Percentiles rank a stretch among this genome's conserved stretches.
These are phyloP conservation scores for Philopotamus ludificatus DNA, from an alignment of 1,140 invertebrate genomes.

Conservation along the genomic window DNA sequence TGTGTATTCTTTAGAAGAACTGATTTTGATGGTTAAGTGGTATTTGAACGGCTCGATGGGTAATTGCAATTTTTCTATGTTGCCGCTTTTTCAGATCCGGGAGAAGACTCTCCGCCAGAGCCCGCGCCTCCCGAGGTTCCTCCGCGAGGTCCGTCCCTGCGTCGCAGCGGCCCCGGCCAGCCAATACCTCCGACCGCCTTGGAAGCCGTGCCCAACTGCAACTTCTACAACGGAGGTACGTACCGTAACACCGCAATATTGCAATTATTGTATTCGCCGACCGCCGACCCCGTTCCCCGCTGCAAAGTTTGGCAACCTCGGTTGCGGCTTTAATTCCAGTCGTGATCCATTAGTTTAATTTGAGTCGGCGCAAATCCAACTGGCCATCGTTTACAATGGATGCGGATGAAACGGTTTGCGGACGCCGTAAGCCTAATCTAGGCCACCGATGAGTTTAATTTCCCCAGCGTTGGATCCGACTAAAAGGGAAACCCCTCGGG, in stretches of 20 bases:
- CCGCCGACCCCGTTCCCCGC: neutral
- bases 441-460: conserved; percentile 24
- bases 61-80: neutral
- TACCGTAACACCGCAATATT: too few relatives aligned
- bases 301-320: conserved; percentile 14
- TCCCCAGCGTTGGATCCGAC: conserved; percentile 20
- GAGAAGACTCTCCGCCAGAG: conserved; percentile 68
- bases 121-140: conserved; percentile 73
- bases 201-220: conserved; percentile 34
- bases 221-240: conserved; percentile 41
- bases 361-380: conserved; percentile 1
- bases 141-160: conserved; percentile 67
- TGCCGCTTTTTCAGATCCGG: conserved; percentile 52
- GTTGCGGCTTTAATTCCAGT: conserved; percentile 21
- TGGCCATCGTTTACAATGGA: conserved; percentile 19
- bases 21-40: neutral
- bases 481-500: too few relatives aligned
- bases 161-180: conserved; percentile 52
- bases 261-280: conserved; percentile 6
- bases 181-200: conserved; percentile 43
- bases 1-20: too few relatives aligned
- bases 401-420: conserved; percentile 22
- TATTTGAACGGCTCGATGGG: neutral
- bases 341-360: conserved; percentile 29
- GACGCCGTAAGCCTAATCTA: conserved; percentile 16